Evolutionary conservation across 2,888 invertebrate species (phyloP).

Genomic region (Ormyrus pomaceus): DNA sequence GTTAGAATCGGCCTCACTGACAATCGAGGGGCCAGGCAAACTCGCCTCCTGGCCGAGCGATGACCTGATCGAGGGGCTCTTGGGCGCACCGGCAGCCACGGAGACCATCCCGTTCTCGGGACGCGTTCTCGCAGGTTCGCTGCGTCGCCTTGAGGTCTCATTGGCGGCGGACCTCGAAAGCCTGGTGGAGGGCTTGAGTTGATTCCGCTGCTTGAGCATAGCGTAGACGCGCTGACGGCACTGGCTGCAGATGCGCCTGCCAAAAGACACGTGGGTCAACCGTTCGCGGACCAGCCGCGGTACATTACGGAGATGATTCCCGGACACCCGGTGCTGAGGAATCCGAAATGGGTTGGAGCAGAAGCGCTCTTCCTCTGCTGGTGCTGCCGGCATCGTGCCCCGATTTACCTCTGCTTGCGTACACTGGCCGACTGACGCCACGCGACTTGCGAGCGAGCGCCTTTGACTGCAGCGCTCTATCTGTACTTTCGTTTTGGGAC

Average conservation of each 20-base stretch:
- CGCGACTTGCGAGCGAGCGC: no score
- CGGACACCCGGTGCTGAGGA: constrained; percentile 14
- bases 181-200: constrained; percentile 39
- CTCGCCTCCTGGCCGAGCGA: not conserved
- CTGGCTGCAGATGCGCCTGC: constrained; percentile 3
- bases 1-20: constrained; percentile 6
- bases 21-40: not conserved
- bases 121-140: not conserved
- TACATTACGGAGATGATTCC: constrained; percentile 18
- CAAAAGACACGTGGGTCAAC: constrained; percentile 48
- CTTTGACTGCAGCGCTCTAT: no score
- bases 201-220: constrained; percentile 49
- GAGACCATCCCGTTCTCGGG: not conserved
- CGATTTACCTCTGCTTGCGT: not conserved
- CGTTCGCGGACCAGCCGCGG: constrained; percentile 40
- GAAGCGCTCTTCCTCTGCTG: not conserved
- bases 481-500: no score
- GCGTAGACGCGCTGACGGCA: constrained; percentile 49
- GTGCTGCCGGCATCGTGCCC: constrained; percentile 17
- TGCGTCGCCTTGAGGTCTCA: not conserved
- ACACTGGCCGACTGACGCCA: no score
- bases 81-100: not conserved
- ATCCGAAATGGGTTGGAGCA: constrained; percentile 54
- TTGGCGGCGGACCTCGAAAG: not conserved
- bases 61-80: not conserved